Base-by-base conservation (phyloP, 2,113 vertebrate species). In the Cavia porcellus region DNA sequence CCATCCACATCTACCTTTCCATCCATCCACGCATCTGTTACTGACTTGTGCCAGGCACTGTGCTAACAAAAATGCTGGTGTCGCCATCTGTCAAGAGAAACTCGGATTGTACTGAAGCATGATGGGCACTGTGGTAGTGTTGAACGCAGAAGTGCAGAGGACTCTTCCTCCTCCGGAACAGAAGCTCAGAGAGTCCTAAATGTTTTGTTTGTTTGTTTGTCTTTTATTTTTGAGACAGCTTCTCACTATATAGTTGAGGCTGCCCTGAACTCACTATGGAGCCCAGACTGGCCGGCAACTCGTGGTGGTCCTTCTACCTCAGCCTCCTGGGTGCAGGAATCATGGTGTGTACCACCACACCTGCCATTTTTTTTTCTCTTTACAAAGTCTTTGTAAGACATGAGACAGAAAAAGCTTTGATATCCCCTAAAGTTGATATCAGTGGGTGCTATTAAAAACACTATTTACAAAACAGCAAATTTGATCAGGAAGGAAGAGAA, bases 381-480 rank as follows among this genome's bases (percentile, higher is more conserved):
- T 45, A 80, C 12, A 86, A 84, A 81, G 75, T 82, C 13, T 92
- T 45, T 75, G 13, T 80, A 95, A 79, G 28, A 89, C 30, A 38
- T 74, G 77, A 70, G 7, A 89, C 66, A 30, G 59, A 92, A 20
- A 86, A 96, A 96, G 0, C 28, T 52, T 94, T 72, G n/a, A 64
- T 50, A 83, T 42, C 24, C 28, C 28, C 93, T 35, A 66, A 89
- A 86, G 38, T 22, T 94, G 55, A 42, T n/a, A 93, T 42, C 61
- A 87, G 35, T 95, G 30, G 35, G 2, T 70, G 0, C 38, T 61
- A 59, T 75, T 84, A 87, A 96, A 96, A 94, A 92, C 61, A 94
- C 47, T 81, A 92, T 86, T 95, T 93, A 68, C 28, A 93, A 91
- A 95, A 61, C 50, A 70, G 68, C 35, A 89, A 93, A 89, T 87